A percentile compares a stretch with the other conserved stretches of the same genome.
These are phyloP conservation scores for Galerucella calmariensis DNA, from an alignment of 2,888 invertebrate genomes.

Conservation along the genomic window DNA sequence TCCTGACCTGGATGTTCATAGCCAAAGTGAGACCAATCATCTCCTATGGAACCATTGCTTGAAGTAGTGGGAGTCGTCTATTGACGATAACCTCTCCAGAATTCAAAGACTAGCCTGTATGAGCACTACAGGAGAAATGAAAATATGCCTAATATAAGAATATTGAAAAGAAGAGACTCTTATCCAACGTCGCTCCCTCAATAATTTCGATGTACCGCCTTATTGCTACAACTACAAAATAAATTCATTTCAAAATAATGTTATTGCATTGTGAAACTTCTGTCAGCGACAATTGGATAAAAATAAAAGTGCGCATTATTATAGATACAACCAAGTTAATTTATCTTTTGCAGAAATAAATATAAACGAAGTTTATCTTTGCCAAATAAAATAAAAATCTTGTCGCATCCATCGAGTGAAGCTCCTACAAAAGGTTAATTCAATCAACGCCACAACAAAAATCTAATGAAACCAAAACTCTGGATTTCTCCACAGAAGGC, in stretches of 20 bases:
- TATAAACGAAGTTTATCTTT: constrained; percentile 1
- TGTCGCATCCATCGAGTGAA: constrained; percentile 10
- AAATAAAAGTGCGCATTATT: background rate
- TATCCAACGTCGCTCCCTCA: background rate
- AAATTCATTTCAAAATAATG: background rate
- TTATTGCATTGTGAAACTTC: background rate
- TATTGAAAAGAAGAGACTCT: background rate
- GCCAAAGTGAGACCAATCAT: too few relatives aligned
- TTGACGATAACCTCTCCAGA: too few relatives aligned
- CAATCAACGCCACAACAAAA: constrained; percentile 26
- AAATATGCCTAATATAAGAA: too few relatives aligned
- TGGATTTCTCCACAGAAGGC: background rate
- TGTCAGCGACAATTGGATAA: background rate
- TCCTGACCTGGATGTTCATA: too few relatives aligned
- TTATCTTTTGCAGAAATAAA: background rate
- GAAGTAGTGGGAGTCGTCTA: too few relatives aligned
- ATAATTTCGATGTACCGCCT: background rate
- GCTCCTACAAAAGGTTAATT: constrained; percentile 24
- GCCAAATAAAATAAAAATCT: constrained; percentile 5
- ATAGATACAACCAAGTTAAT: background rate
- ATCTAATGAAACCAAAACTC: constrained; percentile 27
- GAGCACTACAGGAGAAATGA: too few relatives aligned
- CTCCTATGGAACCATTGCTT: too few relatives aligned
- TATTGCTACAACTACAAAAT: background rate
- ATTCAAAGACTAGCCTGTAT: too few relatives aligned